Percentiles rank a stretch among this genome's conserved stretches.
phyloP scores from a whole-genome alignment of 2,113 vertebrate species.

The Oreochromis spilurus region DNA sequence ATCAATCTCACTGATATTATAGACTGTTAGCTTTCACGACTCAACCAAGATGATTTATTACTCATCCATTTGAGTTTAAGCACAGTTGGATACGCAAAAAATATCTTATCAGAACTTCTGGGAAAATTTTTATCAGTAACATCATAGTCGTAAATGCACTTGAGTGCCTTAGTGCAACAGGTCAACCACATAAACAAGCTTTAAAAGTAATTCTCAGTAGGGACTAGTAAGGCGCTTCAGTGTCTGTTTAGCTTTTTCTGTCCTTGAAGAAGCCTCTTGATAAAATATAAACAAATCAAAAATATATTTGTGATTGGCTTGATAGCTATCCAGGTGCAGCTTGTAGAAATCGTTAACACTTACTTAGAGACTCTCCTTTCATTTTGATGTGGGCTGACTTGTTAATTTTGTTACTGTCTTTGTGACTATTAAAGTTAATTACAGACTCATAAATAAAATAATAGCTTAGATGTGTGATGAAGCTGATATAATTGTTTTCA shows the following conservation, averaged over 20 bases:
- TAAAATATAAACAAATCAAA: not conserved
- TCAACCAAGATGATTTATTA: not conserved
- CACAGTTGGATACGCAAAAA: not conserved
- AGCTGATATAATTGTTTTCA: too few species aligned
- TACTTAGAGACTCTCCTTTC: not conserved
- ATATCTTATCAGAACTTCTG: not conserved
- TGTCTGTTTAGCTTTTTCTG: not conserved
- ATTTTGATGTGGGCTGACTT: not conserved
- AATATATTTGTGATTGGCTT: not conserved
- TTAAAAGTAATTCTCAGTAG: not conserved
- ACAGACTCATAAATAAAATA: not conserved
- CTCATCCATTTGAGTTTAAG: not conserved
- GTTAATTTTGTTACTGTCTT: not conserved
- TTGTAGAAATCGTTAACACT: not conserved
- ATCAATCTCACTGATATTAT: not conserved
- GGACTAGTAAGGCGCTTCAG: not conserved
- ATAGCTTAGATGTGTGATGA: not conserved
- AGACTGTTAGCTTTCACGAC: not conserved
- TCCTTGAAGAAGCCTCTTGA: not conserved
- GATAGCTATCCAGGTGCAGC: not conserved
- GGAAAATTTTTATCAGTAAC: not conserved
- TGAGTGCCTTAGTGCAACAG: not conserved
- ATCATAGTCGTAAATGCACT: not conserved
- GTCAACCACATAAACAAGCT: not conserved
- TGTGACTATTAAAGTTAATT: not conserved